These are phyloP conservation scores for Hippolais icterina DNA, from an alignment of 2,113 vertebrate genomes.

Conservation along the genomic window DNA sequence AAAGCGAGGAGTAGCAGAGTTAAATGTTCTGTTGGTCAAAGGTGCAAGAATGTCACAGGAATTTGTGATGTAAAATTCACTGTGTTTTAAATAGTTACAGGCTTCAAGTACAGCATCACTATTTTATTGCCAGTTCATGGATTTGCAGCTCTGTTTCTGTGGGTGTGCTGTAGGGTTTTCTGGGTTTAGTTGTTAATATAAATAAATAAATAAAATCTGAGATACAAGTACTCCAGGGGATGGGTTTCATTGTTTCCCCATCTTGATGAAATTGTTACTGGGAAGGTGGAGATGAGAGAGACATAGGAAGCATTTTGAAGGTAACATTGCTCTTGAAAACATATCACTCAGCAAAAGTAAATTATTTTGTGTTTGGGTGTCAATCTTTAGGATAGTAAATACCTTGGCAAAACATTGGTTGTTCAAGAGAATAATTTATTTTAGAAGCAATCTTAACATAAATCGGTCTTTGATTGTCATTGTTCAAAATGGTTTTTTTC, in stretches of 20 bases:
- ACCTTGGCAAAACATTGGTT: neutral
- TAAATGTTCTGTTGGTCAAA: neutral
- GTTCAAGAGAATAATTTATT: neutral
- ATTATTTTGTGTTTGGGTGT: neutral
- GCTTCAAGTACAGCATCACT: neutral
- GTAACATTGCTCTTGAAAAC: neutral
- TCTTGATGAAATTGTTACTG: neutral
- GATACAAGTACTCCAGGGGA: neutral
- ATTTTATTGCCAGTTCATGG: neutral
- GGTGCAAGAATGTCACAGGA: neutral
- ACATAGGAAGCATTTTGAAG: neutral
- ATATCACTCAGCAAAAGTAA: fast-evolving
- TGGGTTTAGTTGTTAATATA: neutral
- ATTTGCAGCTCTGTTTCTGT: neutral
- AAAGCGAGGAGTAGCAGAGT: neutral
- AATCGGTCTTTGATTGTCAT: neutral
- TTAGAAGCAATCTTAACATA: neutral
- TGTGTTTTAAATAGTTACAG: neutral
- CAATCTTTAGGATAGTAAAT: neutral
- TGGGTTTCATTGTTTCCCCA: neutral
- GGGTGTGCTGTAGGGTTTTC: fast-evolving
- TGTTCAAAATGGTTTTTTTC: neutral
- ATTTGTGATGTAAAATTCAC: neutral
- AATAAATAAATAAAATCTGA: neutral
- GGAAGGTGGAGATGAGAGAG: neutral